A percentile compares a stretch with the other conserved stretches of the same genome.
Evolutionary conservation across 2,888 invertebrate species (phyloP).

Genomic region (Caprella mutica): DNA sequence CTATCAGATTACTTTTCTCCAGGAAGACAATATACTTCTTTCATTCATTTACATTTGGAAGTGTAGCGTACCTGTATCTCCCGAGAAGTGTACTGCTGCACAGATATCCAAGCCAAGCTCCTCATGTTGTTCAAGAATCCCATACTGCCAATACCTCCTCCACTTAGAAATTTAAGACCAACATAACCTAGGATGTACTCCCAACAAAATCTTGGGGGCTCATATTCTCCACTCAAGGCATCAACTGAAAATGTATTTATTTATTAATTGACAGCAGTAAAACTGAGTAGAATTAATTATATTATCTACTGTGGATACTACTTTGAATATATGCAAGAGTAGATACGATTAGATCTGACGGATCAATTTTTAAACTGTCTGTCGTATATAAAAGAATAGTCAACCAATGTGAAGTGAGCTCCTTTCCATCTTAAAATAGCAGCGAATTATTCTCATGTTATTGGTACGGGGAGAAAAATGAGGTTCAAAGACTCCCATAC

Average conservation of each 20-base stretch:
- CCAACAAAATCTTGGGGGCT: slow-evolving; percentile 59
- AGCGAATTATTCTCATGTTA: too few relatives aligned
- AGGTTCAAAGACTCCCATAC: too few relatives aligned
- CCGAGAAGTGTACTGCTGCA: slow-evolving; percentile 89
- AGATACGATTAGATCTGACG: not conserved
- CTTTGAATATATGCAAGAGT: not conserved
- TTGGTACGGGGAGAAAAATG: too few relatives aligned
- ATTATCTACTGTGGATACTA: not conserved
- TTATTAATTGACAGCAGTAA: not conserved
- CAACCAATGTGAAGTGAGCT: too few relatives aligned
- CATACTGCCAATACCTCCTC: slow-evolving; percentile 84
- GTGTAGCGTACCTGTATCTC: slow-evolving; percentile 60
- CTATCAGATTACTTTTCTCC: not conserved
- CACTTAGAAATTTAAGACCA: slow-evolving; percentile 81
- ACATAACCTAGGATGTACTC: slow-evolving; percentile 79
- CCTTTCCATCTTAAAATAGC: too few relatives aligned
- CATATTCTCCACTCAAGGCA: slow-evolving; percentile 21
- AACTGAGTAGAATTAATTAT: not conserved
- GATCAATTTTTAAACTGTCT: too few relatives aligned
- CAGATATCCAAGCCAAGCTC: slow-evolving; percentile 84
- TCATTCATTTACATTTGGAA: slow-evolving; percentile 30
- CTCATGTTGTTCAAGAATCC: slow-evolving; percentile 84
- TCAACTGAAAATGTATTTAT: slow-evolving; percentile 19
- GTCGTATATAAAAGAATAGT: too few relatives aligned
- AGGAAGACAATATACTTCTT: not conserved